Percentiles rank a stretch among this genome's conserved stretches.
phyloP scores from a whole-genome alignment of 2,113 vertebrate genomes.

The Heloderma charlesbogerti region DNA sequence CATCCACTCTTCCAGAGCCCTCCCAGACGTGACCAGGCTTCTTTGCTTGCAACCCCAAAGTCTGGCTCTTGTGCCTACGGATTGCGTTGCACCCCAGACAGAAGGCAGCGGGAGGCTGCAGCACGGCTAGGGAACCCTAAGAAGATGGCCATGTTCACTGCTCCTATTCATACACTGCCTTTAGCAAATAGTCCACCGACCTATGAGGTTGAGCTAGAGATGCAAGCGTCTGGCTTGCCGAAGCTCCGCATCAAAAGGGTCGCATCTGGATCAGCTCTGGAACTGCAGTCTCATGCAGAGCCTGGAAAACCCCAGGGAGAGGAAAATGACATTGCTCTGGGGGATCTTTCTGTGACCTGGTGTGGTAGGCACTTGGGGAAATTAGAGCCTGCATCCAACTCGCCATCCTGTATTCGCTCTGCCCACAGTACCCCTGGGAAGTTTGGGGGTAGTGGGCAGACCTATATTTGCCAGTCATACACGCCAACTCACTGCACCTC shows the following conservation, averaged over 20 bases:
- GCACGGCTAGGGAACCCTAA: constrained; percentile 77
- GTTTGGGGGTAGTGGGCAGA: constrained; percentile 80
- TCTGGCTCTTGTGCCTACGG: constrained; percentile 67
- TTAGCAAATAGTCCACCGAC: constrained; percentile 59
- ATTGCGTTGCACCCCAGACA: constrained; percentile 81
- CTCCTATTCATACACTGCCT: constrained; percentile 40
- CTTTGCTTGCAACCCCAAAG: neutral
- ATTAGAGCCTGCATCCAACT: constrained; percentile 78
- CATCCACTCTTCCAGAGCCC: constrained; percentile 62
- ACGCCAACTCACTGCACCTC: constrained; percentile 85
- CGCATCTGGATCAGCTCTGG: constrained; percentile 70
- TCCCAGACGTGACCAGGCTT: constrained; percentile 33
- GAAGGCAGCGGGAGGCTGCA: constrained; percentile 82
- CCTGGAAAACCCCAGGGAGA: constrained; percentile 64
- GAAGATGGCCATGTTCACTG: constrained; percentile 49
- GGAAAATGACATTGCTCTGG: constrained; percentile 70
- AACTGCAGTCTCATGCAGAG: constrained; percentile 52
- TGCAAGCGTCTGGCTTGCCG: constrained; percentile 89
- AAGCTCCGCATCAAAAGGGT: constrained; percentile 89
- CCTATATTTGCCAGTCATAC: constrained; percentile 92
- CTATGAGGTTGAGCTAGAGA: constrained; percentile 90
- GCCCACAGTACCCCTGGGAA: constrained; percentile 86
- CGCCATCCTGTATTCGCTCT: constrained; percentile 78
- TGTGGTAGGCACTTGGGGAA: constrained; percentile 75
- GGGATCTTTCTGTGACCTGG: constrained; percentile 60